Evolutionary conservation across 2,113 vertebrate genomes (phyloP), one percentile per base, ranked within the genome.

Genomic region (Ahaetulla prasina): DNA sequence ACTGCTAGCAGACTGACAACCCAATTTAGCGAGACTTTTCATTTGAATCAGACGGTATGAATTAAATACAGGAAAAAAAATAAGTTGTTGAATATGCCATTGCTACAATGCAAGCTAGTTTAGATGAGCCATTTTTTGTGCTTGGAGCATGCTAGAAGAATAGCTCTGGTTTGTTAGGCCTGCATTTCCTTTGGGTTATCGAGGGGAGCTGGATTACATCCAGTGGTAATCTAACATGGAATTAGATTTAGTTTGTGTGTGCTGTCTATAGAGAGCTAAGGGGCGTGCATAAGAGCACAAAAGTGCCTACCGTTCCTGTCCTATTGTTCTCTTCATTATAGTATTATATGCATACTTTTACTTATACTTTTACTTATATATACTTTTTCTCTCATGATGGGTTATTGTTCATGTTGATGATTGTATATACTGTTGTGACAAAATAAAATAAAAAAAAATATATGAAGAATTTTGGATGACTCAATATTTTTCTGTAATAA

Each of bases 1-100:
- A 92, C 35, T 88, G 50, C 49, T 86, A 0, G 87, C 0, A 39
- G 63, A 30, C 60, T 89, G 52, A 86, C 45, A 91, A 89, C 30
- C 39, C 14, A 39, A 6, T 43, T 35, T 0, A 0, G 35, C 2
- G 4, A 93, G 86, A 35, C 7, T 74, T 14, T 52, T 68, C 52
- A 25, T 2, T 87, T 39, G 3, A 0, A 53, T 88, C 87, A 89
- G 63, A 63, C 57, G 68, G 47, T 1, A 63, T 49, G 35, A 90
- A 63, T 90, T 87, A 90, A 74, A 53, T 52, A 49, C 3, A 54
- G 39, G 68, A 2, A 3, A 55, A 74, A 91, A 88, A 88, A 84
- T 52, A 87, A 52, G 30, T 88, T 52, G 53, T 80, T 63, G n/a
- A 92, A 53, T 49, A 45, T n/a, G 35, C 84, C 43, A 52, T 27